These are phyloP conservation scores for Chymomyza amoena DNA, from an alignment of 2,888 invertebrate species.

Conservation along the genomic window DNA sequence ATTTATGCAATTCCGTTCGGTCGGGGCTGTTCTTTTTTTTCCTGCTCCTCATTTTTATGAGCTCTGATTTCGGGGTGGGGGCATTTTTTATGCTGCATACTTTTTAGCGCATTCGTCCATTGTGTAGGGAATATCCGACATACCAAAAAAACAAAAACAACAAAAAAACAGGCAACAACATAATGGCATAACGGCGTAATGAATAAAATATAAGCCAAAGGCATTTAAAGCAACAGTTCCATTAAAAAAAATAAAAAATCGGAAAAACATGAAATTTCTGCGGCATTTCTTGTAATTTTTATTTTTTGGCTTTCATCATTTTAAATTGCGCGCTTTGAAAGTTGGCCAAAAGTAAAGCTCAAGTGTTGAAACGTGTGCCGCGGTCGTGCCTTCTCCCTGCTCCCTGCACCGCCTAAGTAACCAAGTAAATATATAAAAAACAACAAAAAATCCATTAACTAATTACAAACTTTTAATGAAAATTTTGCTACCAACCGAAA, in stretches of 20 bases:
- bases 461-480: constrained; percentile 63
- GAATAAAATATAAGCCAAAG: constrained; percentile 44
- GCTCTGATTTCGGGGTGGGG: not conserved
- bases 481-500: constrained; percentile 22
- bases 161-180: constrained; percentile 2
- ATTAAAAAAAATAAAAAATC: constrained; percentile 10
- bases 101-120: constrained; percentile 39
- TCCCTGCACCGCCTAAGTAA: not conserved
- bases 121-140: constrained; percentile 38
- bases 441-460: constrained; percentile 65
- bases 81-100: not conserved
- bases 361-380: not conserved
- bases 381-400: too few relatives aligned
- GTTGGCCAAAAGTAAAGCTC: not conserved
- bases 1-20: constrained; percentile 59
- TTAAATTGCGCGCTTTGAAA: not conserved
- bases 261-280: constrained; percentile 20
- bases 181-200: constrained; percentile 20
- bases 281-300: constrained; percentile 17
- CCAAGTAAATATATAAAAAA: not conserved
- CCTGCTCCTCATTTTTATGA: constrained; percentile 30
- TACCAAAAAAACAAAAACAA: constrained; percentile 13
- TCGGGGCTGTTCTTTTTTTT: constrained; percentile 28
- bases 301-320: constrained; percentile 2
- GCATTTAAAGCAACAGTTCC: constrained; percentile 38